A percentile compares a stretch with the other conserved stretches of the same genome.
These are phyloP conservation scores for Alviniconcha strummeri DNA, from an alignment of 2,888 invertebrate species.

Conservation along the genomic window DNA sequence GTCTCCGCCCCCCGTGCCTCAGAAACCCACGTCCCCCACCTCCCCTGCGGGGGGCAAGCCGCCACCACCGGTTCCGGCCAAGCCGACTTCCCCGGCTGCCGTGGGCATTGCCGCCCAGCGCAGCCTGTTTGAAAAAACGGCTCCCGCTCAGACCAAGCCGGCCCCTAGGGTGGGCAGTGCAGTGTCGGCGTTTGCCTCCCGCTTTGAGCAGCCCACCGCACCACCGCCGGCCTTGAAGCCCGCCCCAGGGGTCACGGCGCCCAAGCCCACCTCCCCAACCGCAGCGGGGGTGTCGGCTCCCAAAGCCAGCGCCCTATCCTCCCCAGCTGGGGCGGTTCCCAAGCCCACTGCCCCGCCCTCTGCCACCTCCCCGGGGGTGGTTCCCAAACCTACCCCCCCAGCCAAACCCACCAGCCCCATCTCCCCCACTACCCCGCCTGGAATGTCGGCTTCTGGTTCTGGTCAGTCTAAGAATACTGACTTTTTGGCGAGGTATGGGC, in stretches of 20 bases:
- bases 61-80: slow-evolving; percentile 15
- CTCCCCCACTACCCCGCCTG: neutral
- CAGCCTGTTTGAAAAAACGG: slow-evolving; percentile 29
- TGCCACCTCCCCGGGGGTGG: neutral
- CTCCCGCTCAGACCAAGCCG: slow-evolving; percentile 3
- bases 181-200: slow-evolving; percentile 26
- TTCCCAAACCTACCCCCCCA: slow-evolving; percentile 5
- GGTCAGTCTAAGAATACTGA: neutral
- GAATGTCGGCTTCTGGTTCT: neutral
- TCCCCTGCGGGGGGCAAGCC: neutral
- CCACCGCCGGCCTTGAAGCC: neutral
- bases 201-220: slow-evolving; percentile 16
- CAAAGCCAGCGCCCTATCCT: slow-evolving; percentile 1
- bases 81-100: slow-evolving; percentile 11
- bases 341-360: slow-evolving; percentile 7
- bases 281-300: neutral
- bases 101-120: slow-evolving; percentile 1
- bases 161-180: slow-evolving; percentile 3
- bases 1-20: slow-evolving; percentile 14
- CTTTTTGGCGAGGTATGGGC: slow-evolving; percentile 19
- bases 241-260: neutral
- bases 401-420: neutral
- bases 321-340: neutral
- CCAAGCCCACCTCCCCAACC: neutral
- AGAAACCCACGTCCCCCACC: slow-evolving; percentile 17